Evolutionary conservation across 1,140 invertebrate species (phyloP), one percentile per base, ranked within the genome.

Genomic region (Metopolophium dirhodum): DNA sequence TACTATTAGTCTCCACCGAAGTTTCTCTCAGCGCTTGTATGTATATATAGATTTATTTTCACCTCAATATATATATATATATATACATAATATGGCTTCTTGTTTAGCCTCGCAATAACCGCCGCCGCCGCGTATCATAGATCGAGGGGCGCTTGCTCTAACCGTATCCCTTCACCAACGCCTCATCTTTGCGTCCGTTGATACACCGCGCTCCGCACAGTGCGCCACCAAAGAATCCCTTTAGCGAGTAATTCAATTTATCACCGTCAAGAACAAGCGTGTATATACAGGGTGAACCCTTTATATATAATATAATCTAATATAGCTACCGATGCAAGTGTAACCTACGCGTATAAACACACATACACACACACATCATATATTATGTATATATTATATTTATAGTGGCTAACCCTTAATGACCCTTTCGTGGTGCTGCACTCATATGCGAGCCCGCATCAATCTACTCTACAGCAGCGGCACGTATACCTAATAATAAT

Each of bases 81-180:
- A 41, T 41, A 41, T 41, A 41, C 41, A 41, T 41, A 41, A 41
- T 41, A 41, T 83, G 37, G 83, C 22, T 85, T 41, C 83, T 45
- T 85, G 83, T 85, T 85, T 85, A 85, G 83, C n/a, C 83, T 85
- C 37, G 41, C 83, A 85, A 85, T 45, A 85, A 85, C 83, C 37
- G 83, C 45, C 8, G 83, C 45, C 8, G 41, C 18, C 20, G 37
- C 23, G 37, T 85, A 85, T 77, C 61, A 77, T 45, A 85, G 41
- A 85, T 85, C 22, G 83, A 85, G 83, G 83, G 83, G 30, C 30
- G 61, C 11, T 3, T n/a, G 61, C n/a, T 1, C 30, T 18, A 77
- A 77, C 61, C 61, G 14, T 77, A 77, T 77, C 61, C 61, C 30
- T 77, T n/a, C 23, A 30, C 30, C 30, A 7, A 77, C 61, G 11